Evolutionary conservation across 2,888 invertebrate species (phyloP).

Genomic region (Drosophila helvetica): DNA sequence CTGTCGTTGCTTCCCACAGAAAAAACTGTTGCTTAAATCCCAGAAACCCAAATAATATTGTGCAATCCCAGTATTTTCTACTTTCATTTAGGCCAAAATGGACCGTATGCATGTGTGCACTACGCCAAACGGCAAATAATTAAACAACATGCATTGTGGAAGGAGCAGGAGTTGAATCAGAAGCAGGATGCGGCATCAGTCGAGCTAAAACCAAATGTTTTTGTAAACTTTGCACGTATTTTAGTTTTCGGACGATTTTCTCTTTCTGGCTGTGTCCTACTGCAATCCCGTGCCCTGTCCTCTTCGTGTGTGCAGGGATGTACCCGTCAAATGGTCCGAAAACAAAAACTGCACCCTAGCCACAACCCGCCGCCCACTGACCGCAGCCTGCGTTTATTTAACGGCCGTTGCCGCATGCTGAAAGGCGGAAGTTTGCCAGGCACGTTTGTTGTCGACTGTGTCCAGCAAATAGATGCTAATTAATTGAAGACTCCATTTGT

Average conservation of each 20-base stretch:
- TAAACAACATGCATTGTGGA: constrained; percentile 53
- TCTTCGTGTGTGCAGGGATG: constrained; percentile 26
- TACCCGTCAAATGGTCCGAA: constrained; percentile 68
- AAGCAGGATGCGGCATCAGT: constrained; percentile 26
- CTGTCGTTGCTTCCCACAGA: neutral
- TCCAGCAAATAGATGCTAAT: constrained; percentile 67
- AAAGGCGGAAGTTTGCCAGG: constrained; percentile 69
- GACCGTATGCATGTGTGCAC: neutral
- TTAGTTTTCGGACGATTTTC: constrained; percentile 62
- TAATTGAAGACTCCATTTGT: constrained; percentile 56
- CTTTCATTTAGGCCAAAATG: neutral
- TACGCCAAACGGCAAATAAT: constrained; percentile 60
- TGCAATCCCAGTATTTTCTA: constrained; percentile 2
- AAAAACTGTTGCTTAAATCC: neutral
- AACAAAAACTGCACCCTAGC: constrained; percentile 60
- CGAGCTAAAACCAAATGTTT: constrained; percentile 64
- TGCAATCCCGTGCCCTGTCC: constrained; percentile 4
- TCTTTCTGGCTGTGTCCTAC: constrained; percentile 37
- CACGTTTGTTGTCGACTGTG: constrained; percentile 58
- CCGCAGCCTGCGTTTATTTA: constrained; percentile 62
- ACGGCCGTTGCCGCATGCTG: constrained; percentile 40
- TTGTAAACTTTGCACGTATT: constrained; percentile 74
- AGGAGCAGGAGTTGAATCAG: constrained; percentile 41
- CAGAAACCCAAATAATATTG: constrained; percentile 7
- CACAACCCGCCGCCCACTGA: constrained; percentile 46